Conservation (phyloP, 2,797 vertebrate genomes). For the Xenopus petersii region DNA sequence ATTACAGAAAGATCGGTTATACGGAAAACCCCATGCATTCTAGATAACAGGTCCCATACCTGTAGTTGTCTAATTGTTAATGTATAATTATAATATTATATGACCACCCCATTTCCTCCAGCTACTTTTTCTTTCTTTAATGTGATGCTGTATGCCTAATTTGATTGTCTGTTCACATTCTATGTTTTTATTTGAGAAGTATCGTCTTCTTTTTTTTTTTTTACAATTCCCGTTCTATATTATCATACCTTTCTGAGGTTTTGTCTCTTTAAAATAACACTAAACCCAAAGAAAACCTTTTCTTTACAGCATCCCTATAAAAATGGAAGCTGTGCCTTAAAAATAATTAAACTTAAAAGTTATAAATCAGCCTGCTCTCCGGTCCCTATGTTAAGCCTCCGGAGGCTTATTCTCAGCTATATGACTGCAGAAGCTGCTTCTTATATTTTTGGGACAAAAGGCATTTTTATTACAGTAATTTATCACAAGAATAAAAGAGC, state of each 20-base stretch:
- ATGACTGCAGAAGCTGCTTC: constrained; percentile 66
- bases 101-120: no score
- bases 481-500: constrained; percentile 92
- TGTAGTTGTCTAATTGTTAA: no score
- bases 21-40: no score
- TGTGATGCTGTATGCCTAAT: no score
- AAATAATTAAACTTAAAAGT: constrained; percentile 69
- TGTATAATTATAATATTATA: no score
- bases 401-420: constrained; percentile 66
- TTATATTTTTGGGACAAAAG: constrained; percentile 68
- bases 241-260: constrained; percentile 11
- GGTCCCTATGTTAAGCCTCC: constrained; percentile 64
- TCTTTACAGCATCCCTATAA: constrained; percentile 55
- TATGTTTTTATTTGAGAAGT: no score
- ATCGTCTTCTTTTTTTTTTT: no score
- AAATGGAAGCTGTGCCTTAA: constrained; percentile 62
- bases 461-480: constrained; percentile 94
- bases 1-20: no score
- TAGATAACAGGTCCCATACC: no score
- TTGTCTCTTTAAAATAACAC: constrained; percentile 40
- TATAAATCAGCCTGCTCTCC: constrained; percentile 57
- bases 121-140: no score
- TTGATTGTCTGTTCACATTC: no score
- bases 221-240: no score
- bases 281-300: constrained; percentile 44